Conservation (phyloP, 2,797 vertebrate genomes). For the Oceanodroma leucorhoa region DNA sequence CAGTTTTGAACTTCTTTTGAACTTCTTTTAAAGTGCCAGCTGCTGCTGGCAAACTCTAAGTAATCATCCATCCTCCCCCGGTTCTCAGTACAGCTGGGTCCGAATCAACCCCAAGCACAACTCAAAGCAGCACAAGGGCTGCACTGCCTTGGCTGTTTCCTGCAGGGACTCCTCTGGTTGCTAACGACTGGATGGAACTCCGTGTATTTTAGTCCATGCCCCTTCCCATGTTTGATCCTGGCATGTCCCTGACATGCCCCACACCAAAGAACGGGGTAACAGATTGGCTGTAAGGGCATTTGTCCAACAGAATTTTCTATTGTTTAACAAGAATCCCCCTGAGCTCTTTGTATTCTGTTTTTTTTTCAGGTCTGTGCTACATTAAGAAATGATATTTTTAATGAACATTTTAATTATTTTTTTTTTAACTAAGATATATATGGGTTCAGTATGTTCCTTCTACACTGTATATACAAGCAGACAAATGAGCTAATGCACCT, state of each 20-base stretch:
- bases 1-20: neutral
- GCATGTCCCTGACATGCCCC: neutral
- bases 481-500: neutral
- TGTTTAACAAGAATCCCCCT: neutral
- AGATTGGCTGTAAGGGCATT: neutral
- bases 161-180: neutral
- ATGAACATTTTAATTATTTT: neutral
- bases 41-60: neutral
- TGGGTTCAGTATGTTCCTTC: neutral
- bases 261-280: neutral
- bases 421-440: neutral
- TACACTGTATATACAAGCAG: neutral
- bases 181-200: neutral
- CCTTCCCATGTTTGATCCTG: neutral
- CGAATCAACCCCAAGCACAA: neutral
- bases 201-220: neutral
- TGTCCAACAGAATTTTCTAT: neutral
- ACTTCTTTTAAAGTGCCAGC: neutral
- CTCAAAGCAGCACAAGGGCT: neutral
- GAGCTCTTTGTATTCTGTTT: neutral
- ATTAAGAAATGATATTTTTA: neutral
- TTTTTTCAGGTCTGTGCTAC: neutral
- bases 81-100: neutral
- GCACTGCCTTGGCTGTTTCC: neutral
- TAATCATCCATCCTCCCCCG: neutral